Conservation (phyloP, 1,140 invertebrate species). For the Belonocnema kinseyi region DNA sequence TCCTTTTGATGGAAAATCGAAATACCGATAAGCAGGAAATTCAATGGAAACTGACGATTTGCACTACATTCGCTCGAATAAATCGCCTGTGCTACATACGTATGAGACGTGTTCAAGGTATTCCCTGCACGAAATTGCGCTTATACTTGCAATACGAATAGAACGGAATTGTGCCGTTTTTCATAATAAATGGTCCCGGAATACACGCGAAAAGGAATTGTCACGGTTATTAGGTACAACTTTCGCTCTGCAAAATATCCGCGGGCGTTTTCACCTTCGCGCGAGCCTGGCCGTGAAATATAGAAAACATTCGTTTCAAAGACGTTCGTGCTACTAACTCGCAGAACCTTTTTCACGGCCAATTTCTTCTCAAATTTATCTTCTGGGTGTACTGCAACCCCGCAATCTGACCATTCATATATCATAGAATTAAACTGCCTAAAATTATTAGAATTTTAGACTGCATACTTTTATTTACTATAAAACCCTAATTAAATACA, state of each 20-base stretch:
- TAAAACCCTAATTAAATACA: no score
- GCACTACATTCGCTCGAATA: constrained; percentile 4
- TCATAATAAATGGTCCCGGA: constrained; percentile 53
- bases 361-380: constrained; percentile 19
- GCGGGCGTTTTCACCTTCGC: constrained; percentile 26
- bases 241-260: constrained; percentile 43
- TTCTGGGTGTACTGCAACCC: background rate
- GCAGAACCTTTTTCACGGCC: background rate
- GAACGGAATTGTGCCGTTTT: constrained; percentile 61
- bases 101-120: constrained; percentile 25
- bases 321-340: background rate
- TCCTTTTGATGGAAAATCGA: background rate
- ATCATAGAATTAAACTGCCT: no score
- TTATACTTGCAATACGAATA: background rate
- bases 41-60: constrained; percentile 28
- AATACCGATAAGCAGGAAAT: constrained; percentile 1
- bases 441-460: no score
- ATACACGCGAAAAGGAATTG: constrained; percentile 58
- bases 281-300: background rate
- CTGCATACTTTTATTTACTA: no score
- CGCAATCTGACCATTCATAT: no score
- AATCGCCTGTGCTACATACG: constrained; percentile 4
- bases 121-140: constrained; percentile 11
- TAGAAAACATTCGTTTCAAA: constrained; percentile 26
- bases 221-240: constrained; percentile 58